These are phyloP conservation scores for Todiramphus chloris DNA, from an alignment of 2,113 vertebrate genomes.

Conservation along the genomic window DNA sequence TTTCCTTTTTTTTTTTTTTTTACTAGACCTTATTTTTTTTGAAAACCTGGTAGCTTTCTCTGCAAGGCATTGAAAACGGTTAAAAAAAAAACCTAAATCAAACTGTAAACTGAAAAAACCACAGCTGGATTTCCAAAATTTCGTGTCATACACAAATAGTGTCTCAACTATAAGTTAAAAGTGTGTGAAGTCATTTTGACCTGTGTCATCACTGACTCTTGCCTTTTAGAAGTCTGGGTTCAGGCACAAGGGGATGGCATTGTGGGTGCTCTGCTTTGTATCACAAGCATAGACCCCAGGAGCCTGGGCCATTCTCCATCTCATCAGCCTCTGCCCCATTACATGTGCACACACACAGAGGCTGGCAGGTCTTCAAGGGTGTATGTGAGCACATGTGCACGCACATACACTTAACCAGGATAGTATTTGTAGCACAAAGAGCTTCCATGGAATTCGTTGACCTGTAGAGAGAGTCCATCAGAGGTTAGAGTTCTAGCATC, in stretches of 20 bases:
- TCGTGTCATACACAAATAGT: neutral
- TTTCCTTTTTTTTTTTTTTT: neutral
- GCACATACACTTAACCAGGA: neutral
- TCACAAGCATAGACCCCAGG: neutral
- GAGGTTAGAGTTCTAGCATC: neutral
- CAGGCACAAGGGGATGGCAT: too few relatives aligned
- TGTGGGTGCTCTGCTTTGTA: neutral
- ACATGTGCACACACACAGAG: neutral
- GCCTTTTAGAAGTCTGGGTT: neutral
- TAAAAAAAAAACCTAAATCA: neutral
- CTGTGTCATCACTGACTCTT: neutral
- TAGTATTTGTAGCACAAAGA: neutral
- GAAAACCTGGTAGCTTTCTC: neutral
- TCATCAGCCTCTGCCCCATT: neutral
- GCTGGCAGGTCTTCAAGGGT: neutral
- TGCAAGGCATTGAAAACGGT: neutral
- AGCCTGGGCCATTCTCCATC: neutral
- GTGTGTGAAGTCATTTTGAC: neutral
- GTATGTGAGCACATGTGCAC: fast-evolving
- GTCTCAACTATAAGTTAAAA: neutral
- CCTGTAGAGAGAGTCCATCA: neutral
- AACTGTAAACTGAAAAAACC: neutral
- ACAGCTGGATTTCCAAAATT: neutral
- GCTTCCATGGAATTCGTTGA: neutral
- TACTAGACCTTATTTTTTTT: neutral